Evolutionary conservation across 1,140 invertebrate species (phyloP), one percentile per base, ranked within the genome.

Genomic region (Lutraria rhynchaena): DNA sequence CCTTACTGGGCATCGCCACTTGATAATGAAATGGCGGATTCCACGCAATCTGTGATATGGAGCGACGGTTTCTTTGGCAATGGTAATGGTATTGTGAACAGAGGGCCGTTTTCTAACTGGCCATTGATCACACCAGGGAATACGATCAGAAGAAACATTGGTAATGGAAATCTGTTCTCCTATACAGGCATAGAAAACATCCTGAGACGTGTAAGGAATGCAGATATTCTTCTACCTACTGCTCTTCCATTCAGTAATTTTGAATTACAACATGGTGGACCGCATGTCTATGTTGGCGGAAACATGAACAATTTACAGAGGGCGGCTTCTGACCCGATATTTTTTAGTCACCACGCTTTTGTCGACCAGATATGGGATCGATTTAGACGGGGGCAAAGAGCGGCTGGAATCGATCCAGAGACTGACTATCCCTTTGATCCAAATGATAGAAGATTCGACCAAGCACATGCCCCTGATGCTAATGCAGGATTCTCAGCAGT

Each of bases 311-410:
- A 81, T 33, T 37, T 91, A 11, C 74, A 86, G 17, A 89, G 86
- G 3, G 85, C 90, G 13, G 71, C 92, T 27, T 91, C 88, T 67
- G 93, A 93, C 83, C 89, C 90, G 0, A 83, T 92, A 22, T 92
- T 93, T 84, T 93, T 91, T 84, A 80, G 91, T 70, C 91, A 93
- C 80, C 93, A 93, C 80, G 71, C 86, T 33, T 92, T 90, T 81
- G 85, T 93, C n/a, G 92, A 93, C 82, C 85, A 87, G 44, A 77
- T 90, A 13, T 90, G 88, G 88, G 87, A 90, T 67, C 35, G 80
- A 49, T 90, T 89, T 71, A 67, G 88, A 58, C 22, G 76, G 13
- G 84, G 84, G 11, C 85, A 89, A 61, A 78, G 87, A 0, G 31
- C 4, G 1, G 17, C 53, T 11, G 82, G 82, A 17, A 82, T 85